Percentiles rank a stretch among this genome's conserved stretches.
These are phyloP conservation scores for Odontocerum albicorne DNA, from an alignment of 2,888 invertebrate species.

Conservation along the genomic window DNA sequence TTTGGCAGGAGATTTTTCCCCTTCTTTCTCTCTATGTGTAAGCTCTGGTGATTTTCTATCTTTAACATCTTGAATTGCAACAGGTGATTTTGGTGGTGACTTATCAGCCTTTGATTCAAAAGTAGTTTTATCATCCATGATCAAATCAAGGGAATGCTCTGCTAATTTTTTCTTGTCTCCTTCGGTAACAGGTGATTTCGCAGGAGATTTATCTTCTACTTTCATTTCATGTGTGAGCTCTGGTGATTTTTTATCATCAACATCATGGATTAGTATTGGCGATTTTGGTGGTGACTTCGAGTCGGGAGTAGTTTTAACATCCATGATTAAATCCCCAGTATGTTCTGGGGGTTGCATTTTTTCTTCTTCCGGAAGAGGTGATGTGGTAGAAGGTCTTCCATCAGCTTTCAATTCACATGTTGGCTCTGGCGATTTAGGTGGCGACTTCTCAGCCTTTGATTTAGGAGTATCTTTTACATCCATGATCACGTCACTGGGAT, in stretches of 20 bases:
- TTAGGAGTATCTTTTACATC: neutral
- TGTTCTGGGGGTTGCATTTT: neutral
- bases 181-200: constrained; percentile 9
- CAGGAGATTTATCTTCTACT: neutral
- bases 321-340: neutral
- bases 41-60: neutral
- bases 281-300: too few species aligned
- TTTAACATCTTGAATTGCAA: neutral
- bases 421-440: too few species aligned
- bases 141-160: too few species aligned
- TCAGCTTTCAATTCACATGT: too few species aligned
- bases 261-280: neutral
- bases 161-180: neutral
- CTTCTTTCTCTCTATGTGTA: too few species aligned
- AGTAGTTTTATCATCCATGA: neutral
- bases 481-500: neutral
- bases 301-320: neutral
- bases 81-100: neutral
- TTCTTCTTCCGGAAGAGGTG: neutral
- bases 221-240: too few species aligned
- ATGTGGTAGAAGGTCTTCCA: neutral
- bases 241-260: neutral
- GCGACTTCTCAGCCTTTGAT: neutral
- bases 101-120: neutral
- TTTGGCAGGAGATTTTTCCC: too few species aligned